Conservation (phyloP, 2,797 vertebrate species). For the Xenentodon cancila region DNA sequence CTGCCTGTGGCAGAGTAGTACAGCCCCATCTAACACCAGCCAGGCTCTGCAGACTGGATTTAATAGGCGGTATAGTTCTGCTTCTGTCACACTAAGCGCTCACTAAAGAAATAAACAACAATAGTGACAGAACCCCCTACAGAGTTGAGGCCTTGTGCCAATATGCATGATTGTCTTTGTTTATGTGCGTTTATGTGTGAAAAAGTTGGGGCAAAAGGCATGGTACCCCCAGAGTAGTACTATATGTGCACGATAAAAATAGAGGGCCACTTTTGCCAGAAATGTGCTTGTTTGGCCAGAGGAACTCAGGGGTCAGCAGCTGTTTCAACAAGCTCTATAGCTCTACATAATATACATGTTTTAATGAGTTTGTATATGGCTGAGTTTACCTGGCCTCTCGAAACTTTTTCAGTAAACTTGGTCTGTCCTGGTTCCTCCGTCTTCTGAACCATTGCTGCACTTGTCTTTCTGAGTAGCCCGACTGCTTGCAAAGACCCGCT, state of each 20-base stretch:
- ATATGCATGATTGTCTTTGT: conserved; percentile 15
- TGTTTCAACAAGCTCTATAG: conserved; percentile 18
- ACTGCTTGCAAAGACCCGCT: conserved; percentile 84
- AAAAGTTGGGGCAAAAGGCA: conserved; percentile 10
- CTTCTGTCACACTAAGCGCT: conserved; percentile 15
- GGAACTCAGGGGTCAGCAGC: conserved; percentile 36
- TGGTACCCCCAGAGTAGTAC: conserved; percentile 31
- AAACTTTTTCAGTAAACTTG: conserved; percentile 95
- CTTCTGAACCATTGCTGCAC: conserved; percentile 94
- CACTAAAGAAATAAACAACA: conserved; percentile 39
- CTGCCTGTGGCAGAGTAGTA: background rate
- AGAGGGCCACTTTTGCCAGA: conserved; percentile 53
- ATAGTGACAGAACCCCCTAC: conserved; percentile 33
- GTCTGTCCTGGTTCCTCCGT: conserved; percentile 93
- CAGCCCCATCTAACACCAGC: conserved; percentile 15
- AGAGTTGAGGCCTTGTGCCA: conserved; percentile 28
- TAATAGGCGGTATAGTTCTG: conserved; percentile 23
- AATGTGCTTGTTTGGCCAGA: conserved; percentile 45
- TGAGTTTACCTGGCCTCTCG: conserved; percentile 88
- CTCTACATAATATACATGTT: background rate
- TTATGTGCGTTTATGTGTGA: conserved; percentile 19
- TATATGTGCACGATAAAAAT: conserved; percentile 66
- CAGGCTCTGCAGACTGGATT: conserved; percentile 20
- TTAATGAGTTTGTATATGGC: background rate
- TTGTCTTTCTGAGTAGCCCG: conserved; percentile 84